Conservation (phyloP, 2,888 invertebrate species). For the Fabriciana adippe region DNA sequence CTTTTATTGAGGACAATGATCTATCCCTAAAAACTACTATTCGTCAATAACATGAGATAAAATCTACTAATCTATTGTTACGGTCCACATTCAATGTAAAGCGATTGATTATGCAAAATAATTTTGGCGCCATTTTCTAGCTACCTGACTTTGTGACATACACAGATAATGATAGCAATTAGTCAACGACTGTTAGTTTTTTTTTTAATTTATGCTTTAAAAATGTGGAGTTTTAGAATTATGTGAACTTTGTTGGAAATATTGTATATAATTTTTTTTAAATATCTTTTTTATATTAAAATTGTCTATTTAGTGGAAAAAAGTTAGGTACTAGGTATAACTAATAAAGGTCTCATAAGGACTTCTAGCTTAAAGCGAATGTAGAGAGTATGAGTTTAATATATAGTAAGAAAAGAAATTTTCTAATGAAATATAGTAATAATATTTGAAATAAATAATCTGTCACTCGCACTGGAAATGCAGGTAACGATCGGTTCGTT, state of each 20-base stretch:
- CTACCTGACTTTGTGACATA: slow-evolving; percentile 31
- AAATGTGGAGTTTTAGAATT: neutral
- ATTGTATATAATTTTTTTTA: neutral
- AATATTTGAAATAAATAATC: slow-evolving; percentile 15
- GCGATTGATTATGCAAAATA: slow-evolving; percentile 32
- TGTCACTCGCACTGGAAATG: slow-evolving; percentile 1
- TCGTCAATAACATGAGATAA: slow-evolving; percentile 27
- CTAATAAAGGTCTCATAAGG: too few relatives aligned
- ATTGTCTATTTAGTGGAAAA: too few relatives aligned
- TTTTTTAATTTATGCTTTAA: slow-evolving; percentile 4
- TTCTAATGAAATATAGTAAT: neutral
- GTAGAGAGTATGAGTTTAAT: too few relatives aligned
- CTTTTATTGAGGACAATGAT: slow-evolving; percentile 24
- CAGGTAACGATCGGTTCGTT: slow-evolving; percentile 20
- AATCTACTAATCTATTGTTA: slow-evolving; percentile 36
- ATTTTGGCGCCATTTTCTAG: slow-evolving; percentile 30
- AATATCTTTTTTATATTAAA: too few relatives aligned
- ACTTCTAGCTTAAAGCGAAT: too few relatives aligned
- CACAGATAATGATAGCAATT: slow-evolving; percentile 27
- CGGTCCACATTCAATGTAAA: slow-evolving; percentile 35
- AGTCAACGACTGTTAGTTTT: slow-evolving; percentile 21
- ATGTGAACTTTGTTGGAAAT: neutral
- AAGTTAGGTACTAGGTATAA: too few relatives aligned
- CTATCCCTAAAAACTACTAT: slow-evolving; percentile 21
- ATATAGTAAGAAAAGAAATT: too few relatives aligned